Evolutionary conservation across 2,113 vertebrate genomes (phyloP).

Genomic region (Brachyistius frenatus): DNA sequence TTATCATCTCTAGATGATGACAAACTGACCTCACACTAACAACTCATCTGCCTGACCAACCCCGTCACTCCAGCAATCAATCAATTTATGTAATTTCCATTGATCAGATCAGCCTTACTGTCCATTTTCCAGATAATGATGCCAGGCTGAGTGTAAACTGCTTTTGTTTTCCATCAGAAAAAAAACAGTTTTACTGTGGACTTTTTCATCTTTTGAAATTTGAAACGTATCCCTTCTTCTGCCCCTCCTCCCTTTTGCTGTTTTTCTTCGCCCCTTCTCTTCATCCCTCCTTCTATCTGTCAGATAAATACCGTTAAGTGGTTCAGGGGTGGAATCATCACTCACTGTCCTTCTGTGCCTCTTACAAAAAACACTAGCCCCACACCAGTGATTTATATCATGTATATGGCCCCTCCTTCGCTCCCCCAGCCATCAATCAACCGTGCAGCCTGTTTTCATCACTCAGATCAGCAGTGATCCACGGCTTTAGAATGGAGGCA

Average conservation of each 20-base stretch:
- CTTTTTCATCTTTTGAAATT: not conserved
- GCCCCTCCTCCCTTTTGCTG: not conserved
- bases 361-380: constrained; percentile 29
- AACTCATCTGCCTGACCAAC: constrained; percentile 19
- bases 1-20: constrained; percentile 60
- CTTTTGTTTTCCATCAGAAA: constrained; percentile 13
- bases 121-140: constrained; percentile 25
- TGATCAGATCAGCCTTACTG: constrained; percentile 41
- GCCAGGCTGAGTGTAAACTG: not conserved
- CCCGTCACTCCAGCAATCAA: constrained; percentile 43
- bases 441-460: constrained; percentile 38
- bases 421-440: constrained; percentile 50
- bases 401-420: constrained; percentile 19
- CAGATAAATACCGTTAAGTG: constrained; percentile 46
- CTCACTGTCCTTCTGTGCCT: constrained; percentile 33
- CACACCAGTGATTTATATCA: constrained; percentile 57
- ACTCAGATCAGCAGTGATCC: constrained; percentile 30
- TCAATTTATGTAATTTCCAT: constrained; percentile 56
- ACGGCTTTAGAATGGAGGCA: constrained; percentile 5
- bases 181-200: constrained; percentile 6
- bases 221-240: not conserved
- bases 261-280: not conserved
- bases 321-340: constrained; percentile 46
- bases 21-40: constrained; percentile 63
- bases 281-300: not conserved